Base-by-base conservation (phyloP, 2,797 vertebrate species). In the Melanotaenia boesemani region DNA sequence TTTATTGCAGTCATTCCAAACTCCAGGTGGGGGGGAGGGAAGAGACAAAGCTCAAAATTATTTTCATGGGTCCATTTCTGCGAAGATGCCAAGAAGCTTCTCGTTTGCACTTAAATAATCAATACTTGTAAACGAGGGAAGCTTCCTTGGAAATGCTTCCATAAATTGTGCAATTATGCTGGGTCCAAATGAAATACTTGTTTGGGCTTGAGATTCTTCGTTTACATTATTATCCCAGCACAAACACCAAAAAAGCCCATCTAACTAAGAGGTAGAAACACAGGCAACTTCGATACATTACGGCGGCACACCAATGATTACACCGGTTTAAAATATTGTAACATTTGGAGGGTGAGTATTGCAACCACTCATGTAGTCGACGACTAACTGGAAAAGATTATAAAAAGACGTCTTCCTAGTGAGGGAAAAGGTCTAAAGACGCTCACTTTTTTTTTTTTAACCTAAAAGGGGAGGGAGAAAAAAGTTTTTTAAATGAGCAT, bases 201-300 rank as follows among this genome's bases (percentile, higher is more conserved):
- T 91, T 91, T 91, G 94, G 92, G 93, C 91, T 85, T 30, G 24
- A 55, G 64, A 65, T 72, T 80, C 59, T 83, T 72, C 26, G 63
- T 70, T 94, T 92, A 95, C 93, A 94, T 81, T 18, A 94, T 81
- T 20, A 96, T 95, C 94, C 94, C 93, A 95, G 93, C 94, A 95
- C 94, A 93, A 94, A 93, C 94, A 91, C 5, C 48, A 70, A 68
- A 46, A 81, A 96, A 96, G 95, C 95, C 96, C 95, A 95, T 97
- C 88, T 95, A 86, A 95, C 95, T 96, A 96, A 95, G 97, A 98
- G 97, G 97, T 98, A 97, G 97, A 97, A 97, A 97, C 96, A 96
- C 95, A 96, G 96, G 96, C 96, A 95, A 95, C 94, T 95, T 74
- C 81, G 79, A 88, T 87, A 90, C 36, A 62, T 96, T 96, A 96